Base-by-base conservation (phyloP, 2,113 vertebrate genomes). In the Noctilio leporinus region DNA sequence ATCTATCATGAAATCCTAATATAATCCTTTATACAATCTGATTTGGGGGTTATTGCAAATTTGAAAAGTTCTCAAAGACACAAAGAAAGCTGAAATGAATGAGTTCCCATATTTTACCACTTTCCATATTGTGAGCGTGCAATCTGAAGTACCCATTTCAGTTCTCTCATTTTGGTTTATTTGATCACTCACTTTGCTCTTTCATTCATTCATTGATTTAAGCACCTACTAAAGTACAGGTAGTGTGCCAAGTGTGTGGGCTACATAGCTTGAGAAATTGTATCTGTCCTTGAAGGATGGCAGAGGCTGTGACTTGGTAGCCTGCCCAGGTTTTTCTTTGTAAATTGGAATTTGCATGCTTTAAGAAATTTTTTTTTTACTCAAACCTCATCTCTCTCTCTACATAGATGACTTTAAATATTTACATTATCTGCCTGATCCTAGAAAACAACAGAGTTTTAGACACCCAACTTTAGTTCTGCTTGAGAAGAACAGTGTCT, bases 321-420 rank as follows among this genome's bases (percentile, higher is more conserved):
- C 16, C 30, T 88, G 49, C 91, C 26, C 40, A 91, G 17, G 4
- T 35, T 95, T 88, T 30, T 84, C 20, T 88, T 75, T 91, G 84
- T 77, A 15, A 92, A 87, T 55, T 80, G 73, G n/a, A 86, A 89
- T 93, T 91, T 85, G 8, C 67, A 38, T 96, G n/a, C 20, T 51
- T 24, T 93, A 43, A n/a, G 49, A n/a, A 19, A n/a, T n/a, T n/a
- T n/a, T n/a, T n/a, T 49, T 91, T 75, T 95, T 72, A 92, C 35
- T 53, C 7, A 89, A 55, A 26, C 24, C 40, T 95, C 65, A 51
- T 82, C 69, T 93, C 40, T 93, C 62, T 49, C 55, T 82, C 64
- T 75, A 65, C 45, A 85, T 47, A 80, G 65, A 75, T 95, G n/a
- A 15, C 49, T 89, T 89, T 80, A 51, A 83, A 7, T 53, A 59